Evolutionary conservation across 2,797 vertebrate genomes (phyloP), one percentile per base, ranked within the genome.

Genomic region (Phataginus tricuspis): DNA sequence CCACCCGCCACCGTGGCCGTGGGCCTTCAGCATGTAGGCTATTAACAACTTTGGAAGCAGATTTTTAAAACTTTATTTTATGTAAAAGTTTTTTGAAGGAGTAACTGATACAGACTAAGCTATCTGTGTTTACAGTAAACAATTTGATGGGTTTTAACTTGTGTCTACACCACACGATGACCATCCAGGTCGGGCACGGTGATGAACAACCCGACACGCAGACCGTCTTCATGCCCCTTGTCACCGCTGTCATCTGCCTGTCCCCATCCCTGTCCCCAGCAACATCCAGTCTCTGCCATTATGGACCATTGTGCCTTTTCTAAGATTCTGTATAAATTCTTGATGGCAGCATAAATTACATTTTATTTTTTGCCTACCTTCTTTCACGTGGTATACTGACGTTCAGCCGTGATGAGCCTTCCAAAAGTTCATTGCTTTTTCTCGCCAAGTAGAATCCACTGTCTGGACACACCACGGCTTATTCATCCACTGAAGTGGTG

Each of bases 1-100:
- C 61, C 85, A 0, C 77, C 0, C 7, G 59, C 39, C n/a, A 0
- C n/a, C 0, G 1, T 0, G 31, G 10, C 23, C 12, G 0, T 1
- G 11, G 18, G n/a, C 23, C 0, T 16, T 13, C 12, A 0, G 2
- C 15, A 0, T 0, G 1, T 1, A 23, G 29, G 31, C 55, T 1
- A 0, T 3, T 25, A 31, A 31, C 39, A 2, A 1, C 34, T 0
- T 0, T 11, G 23, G 37, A 29, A 7, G 0, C n/a, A 59, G 49
- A 23, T 1, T 25, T 49, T 37, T 23, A 4, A 7, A 16, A 16
- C 1, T 39, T 27, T 2, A 18, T 14, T 37, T 39, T 14, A 13
- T 8, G 11, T n/a, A 0, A 2, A 0, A 14, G 25, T 6, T 78
- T 83, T 25, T 23, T 18, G 2, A 59, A 45, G 14, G 5, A 3